Conservation (phyloP, 2,888 invertebrate species). For the Caenorhabditis sp. region DNA sequence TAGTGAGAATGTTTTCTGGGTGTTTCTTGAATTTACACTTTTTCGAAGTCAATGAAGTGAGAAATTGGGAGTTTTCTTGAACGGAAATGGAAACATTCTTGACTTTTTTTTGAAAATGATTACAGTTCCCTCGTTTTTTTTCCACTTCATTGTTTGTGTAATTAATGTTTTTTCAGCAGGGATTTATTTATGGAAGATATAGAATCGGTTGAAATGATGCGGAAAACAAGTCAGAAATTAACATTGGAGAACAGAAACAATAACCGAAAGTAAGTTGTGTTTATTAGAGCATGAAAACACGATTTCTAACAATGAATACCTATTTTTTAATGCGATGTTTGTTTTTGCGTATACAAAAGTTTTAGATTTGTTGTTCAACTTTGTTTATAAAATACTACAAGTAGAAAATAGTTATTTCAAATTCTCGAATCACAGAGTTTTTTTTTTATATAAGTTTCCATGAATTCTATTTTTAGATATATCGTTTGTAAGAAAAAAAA, state of each 20-base stretch:
- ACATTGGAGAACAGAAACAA: not conserved
- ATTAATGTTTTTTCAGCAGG: not conserved
- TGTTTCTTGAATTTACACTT: constrained; percentile 8
- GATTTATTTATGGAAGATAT: not conserved
- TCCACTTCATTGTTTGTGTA: not conserved
- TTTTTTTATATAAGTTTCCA: no score
- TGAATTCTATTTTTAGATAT: no score
- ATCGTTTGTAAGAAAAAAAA: not conserved
- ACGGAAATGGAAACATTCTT: constrained; percentile 5
- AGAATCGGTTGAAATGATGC: not conserved
- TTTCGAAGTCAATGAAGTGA: not conserved
- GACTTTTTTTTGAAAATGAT: not conserved
- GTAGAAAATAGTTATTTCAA: no score
- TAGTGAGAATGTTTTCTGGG: constrained; percentile 1
- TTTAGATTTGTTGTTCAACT: no score
- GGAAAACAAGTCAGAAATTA: not conserved
- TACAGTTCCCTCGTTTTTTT: not conserved
- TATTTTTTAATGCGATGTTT: no score
- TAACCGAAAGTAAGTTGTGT: not conserved
- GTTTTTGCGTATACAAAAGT: no score
- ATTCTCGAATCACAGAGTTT: no score
- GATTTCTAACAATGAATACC: no score
- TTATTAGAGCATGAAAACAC: no score
- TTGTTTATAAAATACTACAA: no score
- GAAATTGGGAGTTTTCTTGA: not conserved